phyloP scores from a whole-genome alignment of 2,113 vertebrate species.

The Chamaea fasciata region DNA sequence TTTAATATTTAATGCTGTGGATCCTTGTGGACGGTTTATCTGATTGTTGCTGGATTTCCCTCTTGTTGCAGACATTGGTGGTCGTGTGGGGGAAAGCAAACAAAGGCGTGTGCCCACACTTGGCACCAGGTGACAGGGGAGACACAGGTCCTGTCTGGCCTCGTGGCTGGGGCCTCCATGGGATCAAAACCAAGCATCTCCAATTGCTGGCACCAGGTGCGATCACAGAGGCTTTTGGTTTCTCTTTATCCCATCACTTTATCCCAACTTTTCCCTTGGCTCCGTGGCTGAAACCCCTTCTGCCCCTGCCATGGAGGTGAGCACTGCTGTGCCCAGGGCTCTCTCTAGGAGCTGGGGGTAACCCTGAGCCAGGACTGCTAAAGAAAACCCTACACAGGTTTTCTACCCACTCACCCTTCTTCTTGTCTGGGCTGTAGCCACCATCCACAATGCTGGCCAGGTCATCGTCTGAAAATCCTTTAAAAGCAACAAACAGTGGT shows the following conservation, averaged over 20 bases:
- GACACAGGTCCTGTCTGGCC: rapidly evolving
- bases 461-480: slow-evolving; percentile 77
- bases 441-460: slow-evolving; percentile 62
- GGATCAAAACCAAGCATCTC: background rate
- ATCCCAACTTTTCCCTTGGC: rapidly evolving
- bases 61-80: rapidly evolving
- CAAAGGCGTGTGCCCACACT: rapidly evolving
- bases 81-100: rapidly evolving
- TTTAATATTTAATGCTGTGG: slow-evolving; percentile 1
- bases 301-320: rapidly evolving
- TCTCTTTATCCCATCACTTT: too few species aligned
- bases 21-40: background rate
- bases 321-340: too few species aligned
- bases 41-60: rapidly evolving
- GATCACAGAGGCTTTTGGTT: background rate
- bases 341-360: background rate
- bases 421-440: slow-evolving; percentile 82
- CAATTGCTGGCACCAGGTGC: rapidly evolving
- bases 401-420: slow-evolving; percentile 74
- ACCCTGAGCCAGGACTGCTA: rapidly evolving
- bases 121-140: background rate
- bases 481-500: background rate
- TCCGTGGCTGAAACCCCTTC: background rate
- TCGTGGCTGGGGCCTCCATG: rapidly evolving
- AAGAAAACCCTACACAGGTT: rapidly evolving